phyloP scores from a whole-genome alignment of 2,888 invertebrate species.

The Exephanes ischioxanthus region DNA sequence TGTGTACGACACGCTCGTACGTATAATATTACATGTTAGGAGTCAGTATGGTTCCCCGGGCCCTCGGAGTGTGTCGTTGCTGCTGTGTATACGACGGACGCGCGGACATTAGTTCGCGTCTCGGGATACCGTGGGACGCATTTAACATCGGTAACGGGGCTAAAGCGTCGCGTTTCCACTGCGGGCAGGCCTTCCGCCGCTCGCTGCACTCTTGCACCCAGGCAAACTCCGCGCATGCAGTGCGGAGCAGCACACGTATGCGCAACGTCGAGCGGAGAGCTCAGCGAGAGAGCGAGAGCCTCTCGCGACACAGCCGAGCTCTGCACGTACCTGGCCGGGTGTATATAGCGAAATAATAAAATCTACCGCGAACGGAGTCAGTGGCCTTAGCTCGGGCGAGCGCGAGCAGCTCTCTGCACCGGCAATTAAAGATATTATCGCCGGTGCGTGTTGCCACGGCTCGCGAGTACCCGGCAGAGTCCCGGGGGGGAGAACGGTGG shows the following conservation, averaged over 20 bases:
- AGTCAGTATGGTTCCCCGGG: constrained; percentile 52
- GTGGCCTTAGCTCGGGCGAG: constrained; percentile 64
- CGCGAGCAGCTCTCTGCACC: constrained; percentile 64
- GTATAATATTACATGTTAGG: constrained; percentile 53
- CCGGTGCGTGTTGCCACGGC: constrained; percentile 80
- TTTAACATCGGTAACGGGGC: constrained; percentile 83
- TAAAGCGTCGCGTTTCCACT: constrained; percentile 74
- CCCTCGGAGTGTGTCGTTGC: constrained; percentile 55
- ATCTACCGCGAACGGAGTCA: constrained; percentile 62
- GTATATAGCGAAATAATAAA: constrained; percentile 64
- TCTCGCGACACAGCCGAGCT: constrained; percentile 23
- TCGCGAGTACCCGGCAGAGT: constrained; percentile 60
- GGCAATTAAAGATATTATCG: constrained; percentile 84
- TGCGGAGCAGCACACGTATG: constrained; percentile 7
- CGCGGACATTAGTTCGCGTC: constrained; percentile 83
- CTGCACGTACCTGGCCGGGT: constrained; percentile 15
- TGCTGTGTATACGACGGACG: constrained; percentile 71
- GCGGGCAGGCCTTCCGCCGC: constrained; percentile 53
- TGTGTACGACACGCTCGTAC: constrained; percentile 47
- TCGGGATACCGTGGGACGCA: constrained; percentile 81
- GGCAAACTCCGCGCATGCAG: constrained; percentile 20
- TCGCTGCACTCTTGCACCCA: constrained; percentile 19
- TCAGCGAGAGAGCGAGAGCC: neutral
- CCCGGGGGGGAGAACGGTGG: constrained; percentile 38
- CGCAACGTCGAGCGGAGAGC: constrained; percentile 26